Percentiles rank a stretch among this genome's conserved stretches.
Conservation (phyloP, 2,888 invertebrate genomes). For the Blera fallax region DNA sequence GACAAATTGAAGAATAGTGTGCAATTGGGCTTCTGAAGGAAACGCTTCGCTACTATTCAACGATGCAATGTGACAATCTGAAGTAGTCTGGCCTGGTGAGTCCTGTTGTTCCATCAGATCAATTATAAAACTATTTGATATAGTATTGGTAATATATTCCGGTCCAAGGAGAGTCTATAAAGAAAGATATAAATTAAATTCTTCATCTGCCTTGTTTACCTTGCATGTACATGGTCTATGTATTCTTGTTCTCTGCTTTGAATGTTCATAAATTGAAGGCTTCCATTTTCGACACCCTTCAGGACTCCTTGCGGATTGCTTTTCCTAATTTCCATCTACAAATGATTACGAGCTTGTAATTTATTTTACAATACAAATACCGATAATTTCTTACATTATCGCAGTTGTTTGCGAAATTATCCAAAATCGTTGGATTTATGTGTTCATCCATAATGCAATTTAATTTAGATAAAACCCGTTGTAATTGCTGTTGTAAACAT, state of each 20-base stretch:
- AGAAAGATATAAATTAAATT: background rate
- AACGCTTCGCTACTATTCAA: conserved; percentile 73
- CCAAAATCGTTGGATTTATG: conserved; percentile 71
- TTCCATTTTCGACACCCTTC: conserved; percentile 70
- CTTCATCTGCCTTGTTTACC: background rate
- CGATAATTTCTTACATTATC: conserved; percentile 37
- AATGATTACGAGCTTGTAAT: background rate
- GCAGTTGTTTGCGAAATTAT: conserved; percentile 70
- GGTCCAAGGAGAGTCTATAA: conserved; percentile 79
- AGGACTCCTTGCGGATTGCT: conserved; percentile 60
- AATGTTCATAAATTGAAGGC: conserved; percentile 74
- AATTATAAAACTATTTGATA: conserved; percentile 79
- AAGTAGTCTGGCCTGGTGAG: conserved; percentile 41
- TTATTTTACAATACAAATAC: background rate
- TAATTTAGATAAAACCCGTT: background rate
- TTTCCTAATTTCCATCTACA: conserved; percentile 73
- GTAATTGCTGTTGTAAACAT: background rate
- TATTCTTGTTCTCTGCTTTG: conserved; percentile 77
- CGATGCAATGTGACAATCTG: conserved; percentile 40
- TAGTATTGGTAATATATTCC: conserved; percentile 77
- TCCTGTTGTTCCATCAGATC: conserved; percentile 78
- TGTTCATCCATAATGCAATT: conserved; percentile 72
- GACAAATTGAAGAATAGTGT: conserved; percentile 78
- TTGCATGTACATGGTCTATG: conserved; percentile 79
- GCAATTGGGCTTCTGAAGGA: conserved; percentile 77